Conservation (phyloP, 2,888 invertebrate genomes). For the Apamea sordens region DNA sequence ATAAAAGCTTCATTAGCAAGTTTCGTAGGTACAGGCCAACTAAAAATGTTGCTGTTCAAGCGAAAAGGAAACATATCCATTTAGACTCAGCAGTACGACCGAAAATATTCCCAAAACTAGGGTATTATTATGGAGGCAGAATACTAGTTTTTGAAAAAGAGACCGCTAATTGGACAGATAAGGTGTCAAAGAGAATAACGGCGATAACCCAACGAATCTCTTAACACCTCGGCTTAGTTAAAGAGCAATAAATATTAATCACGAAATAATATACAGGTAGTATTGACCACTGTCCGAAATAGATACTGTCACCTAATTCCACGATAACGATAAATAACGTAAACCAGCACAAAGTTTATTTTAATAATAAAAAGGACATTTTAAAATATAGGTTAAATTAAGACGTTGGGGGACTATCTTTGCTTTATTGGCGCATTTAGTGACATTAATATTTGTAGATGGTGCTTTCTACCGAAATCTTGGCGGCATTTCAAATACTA, state of each 20-base stretch:
- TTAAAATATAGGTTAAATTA: conserved; percentile 77
- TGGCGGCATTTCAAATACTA: conserved; percentile 85
- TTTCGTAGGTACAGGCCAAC: conserved; percentile 5
- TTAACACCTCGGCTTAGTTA: conserved; percentile 21
- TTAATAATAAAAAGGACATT: conserved; percentile 72
- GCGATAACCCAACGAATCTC: conserved; percentile 10
- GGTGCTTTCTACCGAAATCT: conserved; percentile 79
- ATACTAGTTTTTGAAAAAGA: neutral
- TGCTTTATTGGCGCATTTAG: conserved; percentile 80
- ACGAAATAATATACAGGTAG: conserved; percentile 36
- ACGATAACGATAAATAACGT: conserved; percentile 66
- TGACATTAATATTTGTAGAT: conserved; percentile 83
- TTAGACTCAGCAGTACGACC: neutral
- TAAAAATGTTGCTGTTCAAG: conserved; percentile 6
- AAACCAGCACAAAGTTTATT: conserved; percentile 68
- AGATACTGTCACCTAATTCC: conserved; percentile 62
- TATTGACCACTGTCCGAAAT: conserved; percentile 59
- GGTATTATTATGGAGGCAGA: neutral
- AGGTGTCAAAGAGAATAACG: conserved; percentile 13
- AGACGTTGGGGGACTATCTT: conserved; percentile 78
- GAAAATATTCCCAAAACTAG: neutral
- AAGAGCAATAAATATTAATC: conserved; percentile 34
- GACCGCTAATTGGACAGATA: conserved; percentile 14
- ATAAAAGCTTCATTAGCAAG: conserved; percentile 7
- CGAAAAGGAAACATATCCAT: neutral